These are phyloP conservation scores for Platanista minor DNA, from an alignment of 2,113 vertebrate genomes.

Conservation along the genomic window DNA sequence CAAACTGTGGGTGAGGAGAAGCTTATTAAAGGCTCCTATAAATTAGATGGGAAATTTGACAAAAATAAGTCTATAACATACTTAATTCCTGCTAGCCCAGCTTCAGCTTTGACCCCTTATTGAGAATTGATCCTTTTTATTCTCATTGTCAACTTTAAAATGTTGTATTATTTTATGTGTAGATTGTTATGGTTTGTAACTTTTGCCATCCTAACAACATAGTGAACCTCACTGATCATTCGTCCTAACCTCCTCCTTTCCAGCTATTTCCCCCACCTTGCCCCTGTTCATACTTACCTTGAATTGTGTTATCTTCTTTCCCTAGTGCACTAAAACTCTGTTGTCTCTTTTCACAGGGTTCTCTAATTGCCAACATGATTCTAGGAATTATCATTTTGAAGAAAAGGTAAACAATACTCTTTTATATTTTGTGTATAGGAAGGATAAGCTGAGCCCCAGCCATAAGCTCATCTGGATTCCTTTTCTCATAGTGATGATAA, in stretches of 20 bases:
- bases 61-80: neutral
- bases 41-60: neutral
- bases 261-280: neutral
- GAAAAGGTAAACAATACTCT: conserved; percentile 86
- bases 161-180: neutral
- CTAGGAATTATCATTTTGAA: conserved; percentile 95
- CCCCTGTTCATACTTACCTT: neutral
- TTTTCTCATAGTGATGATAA: neutral
- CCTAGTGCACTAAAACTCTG: neutral
- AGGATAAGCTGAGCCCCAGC: neutral
- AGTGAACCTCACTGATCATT: neutral
- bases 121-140: neutral
- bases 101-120: neutral
- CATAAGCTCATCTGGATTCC: neutral
- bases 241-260: neutral
- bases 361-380: conserved; percentile 97
- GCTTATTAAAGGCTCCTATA: neutral
- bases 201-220: neutral
- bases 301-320: neutral
- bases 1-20: neutral
- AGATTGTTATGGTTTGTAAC: neutral
- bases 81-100: neutral
- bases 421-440: neutral
- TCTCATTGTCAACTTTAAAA: neutral
- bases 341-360: conserved; percentile 85